phyloP scores from a whole-genome alignment of 2,797 vertebrate species.

The Mus minutoides region DNA sequence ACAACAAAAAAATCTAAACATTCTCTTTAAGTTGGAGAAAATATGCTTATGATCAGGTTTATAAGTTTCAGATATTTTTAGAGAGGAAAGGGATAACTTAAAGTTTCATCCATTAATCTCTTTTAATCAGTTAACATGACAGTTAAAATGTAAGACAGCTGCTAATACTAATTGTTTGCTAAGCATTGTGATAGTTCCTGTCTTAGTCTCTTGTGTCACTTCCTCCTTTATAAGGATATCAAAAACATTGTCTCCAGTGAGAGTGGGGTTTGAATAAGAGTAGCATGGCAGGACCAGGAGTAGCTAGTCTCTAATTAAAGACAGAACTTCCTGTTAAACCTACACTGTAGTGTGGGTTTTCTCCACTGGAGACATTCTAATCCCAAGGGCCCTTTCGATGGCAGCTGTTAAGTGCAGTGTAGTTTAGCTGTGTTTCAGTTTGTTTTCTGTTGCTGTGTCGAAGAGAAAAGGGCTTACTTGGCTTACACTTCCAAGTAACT shows the following conservation, averaged over 20 bases:
- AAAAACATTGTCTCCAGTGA: neutral
- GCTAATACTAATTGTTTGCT: neutral
- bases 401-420: neutral
- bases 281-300: too few relatives aligned
- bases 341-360: neutral
- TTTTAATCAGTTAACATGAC: conserved; percentile 11
- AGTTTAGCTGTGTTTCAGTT: neutral
- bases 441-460: neutral
- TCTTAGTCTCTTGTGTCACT: neutral
- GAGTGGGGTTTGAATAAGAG: neutral
- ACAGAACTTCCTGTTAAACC: neutral
- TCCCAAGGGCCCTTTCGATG: rapidly evolving
- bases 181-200: neutral
- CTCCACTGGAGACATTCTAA: neutral
- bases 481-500: neutral
- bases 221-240: neutral
- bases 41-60: neutral
- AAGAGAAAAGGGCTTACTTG: neutral
- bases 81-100: conserved; percentile 3
- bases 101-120: neutral
- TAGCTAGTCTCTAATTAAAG: neutral
- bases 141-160: neutral
- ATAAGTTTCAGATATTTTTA: neutral
- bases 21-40: conserved; percentile 21
- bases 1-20: neutral